These are phyloP conservation scores for Origma solitaria DNA, from an alignment of 2,113 vertebrate genomes.

Conservation along the genomic window DNA sequence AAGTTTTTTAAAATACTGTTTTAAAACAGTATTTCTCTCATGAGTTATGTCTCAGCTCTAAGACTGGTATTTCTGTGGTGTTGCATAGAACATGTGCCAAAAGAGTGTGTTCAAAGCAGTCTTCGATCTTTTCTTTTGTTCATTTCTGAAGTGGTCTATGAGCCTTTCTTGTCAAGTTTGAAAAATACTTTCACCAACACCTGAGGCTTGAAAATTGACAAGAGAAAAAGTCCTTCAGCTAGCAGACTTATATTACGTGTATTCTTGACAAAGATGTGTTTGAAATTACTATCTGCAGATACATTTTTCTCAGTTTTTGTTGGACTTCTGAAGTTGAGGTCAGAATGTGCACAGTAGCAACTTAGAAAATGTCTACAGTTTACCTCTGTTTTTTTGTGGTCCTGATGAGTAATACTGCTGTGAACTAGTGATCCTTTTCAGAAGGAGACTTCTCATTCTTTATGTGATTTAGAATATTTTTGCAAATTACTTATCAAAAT, in stretches of 20 bases:
- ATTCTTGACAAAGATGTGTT: not conserved
- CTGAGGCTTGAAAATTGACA: conserved; percentile 50
- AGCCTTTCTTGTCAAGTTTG: conserved; percentile 57
- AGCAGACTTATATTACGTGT: not conserved
- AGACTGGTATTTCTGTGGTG: conserved; percentile 23
- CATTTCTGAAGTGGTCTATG: conserved; percentile 56
- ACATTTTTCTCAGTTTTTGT: not conserved
- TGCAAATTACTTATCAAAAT: not conserved
- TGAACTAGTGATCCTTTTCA: not conserved
- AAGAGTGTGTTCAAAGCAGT: conserved; percentile 60
- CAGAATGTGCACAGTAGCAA: not conserved
- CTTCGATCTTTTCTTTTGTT: conserved; percentile 71
- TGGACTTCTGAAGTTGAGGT: not conserved
- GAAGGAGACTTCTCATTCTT: not conserved
- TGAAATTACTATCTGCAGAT: not conserved
- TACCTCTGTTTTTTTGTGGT: not conserved
- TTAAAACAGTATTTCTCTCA: not conserved
- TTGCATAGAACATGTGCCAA: conserved; percentile 37
- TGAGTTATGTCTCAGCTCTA: not conserved
- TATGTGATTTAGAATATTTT: not conserved
- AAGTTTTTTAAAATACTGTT: no score
- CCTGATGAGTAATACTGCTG: not conserved
- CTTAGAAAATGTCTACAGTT: not conserved
- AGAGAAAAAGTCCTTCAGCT: not conserved
- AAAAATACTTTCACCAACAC: conserved; percentile 63